Conservation (phyloP, 2,113 vertebrate genomes). For the Myanophis thanlyinensis region DNA sequence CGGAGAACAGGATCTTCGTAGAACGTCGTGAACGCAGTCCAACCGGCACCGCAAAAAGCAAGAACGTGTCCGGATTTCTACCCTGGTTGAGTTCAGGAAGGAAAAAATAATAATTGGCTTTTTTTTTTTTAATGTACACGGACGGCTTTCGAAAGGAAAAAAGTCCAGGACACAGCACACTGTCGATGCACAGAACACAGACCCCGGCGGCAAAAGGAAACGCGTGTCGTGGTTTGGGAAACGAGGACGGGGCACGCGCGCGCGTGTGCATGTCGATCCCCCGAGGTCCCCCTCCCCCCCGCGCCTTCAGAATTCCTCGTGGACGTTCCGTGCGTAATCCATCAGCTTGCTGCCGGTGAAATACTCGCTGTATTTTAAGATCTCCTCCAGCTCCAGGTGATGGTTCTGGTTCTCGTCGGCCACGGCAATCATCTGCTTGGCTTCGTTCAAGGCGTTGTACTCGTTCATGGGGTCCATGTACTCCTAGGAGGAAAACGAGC, state of each 20-base stretch:
- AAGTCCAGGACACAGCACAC: conserved; percentile 32
- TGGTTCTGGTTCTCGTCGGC: conserved; percentile 96
- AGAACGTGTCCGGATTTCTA: neutral
- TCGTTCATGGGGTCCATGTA: conserved; percentile 99
- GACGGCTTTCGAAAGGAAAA: conserved; percentile 28
- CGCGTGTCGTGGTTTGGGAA: neutral
- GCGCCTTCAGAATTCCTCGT: conserved; percentile 90
- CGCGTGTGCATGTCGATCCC: too few relatives aligned
- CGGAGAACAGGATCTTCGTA: too few relatives aligned
- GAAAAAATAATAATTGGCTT: neutral
- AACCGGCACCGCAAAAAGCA: neutral
- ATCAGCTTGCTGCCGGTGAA: conserved; percentile 98
- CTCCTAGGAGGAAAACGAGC: conserved; percentile 67
- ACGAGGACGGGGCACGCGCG: too few relatives aligned
- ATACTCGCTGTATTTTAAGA: conserved; percentile 96
- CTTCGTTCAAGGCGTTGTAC: conserved; percentile 94
- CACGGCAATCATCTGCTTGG: conserved; percentile 97
- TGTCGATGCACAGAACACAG: conserved; percentile 35
- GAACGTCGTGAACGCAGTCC: too few relatives aligned
- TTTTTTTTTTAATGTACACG: neutral
- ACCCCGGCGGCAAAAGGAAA: conserved; percentile 56
- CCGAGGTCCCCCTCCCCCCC: too few relatives aligned
- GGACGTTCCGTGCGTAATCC: conserved; percentile 95
- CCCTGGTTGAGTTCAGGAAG: fast-evolving
- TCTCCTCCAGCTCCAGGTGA: conserved; percentile 88